A percentile compares a stretch with the other conserved stretches of the same genome.
Conservation (phyloP, 2,113 vertebrate genomes). For the Pseudopipra pipra region DNA sequence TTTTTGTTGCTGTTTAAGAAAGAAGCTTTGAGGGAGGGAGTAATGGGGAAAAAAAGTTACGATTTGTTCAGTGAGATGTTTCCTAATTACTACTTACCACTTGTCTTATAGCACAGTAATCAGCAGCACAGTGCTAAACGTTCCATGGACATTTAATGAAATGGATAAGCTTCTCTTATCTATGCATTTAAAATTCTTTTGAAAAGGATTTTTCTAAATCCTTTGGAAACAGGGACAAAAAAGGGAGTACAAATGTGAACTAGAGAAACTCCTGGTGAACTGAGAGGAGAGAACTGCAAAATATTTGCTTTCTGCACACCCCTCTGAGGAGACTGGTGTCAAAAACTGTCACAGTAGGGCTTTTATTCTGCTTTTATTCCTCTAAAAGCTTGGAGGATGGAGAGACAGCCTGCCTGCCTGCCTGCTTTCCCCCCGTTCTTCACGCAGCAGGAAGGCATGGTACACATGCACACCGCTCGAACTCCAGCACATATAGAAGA, state of each 20-base stretch:
- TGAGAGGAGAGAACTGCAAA: neutral
- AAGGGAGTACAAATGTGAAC: neutral
- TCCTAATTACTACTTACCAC: neutral
- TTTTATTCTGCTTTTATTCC: neutral
- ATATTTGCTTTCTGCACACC: neutral
- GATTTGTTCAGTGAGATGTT: neutral
- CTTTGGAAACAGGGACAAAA: neutral
- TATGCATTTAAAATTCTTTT: neutral
- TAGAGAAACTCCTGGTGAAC: neutral
- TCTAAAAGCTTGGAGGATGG: neutral
- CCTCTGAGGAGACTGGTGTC: neutral
- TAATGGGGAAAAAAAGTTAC: neutral
- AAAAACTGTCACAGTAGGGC: neutral
- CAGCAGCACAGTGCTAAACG: neutral
- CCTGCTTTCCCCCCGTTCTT: neutral
- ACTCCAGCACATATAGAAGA: neutral
- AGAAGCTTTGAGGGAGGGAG: neutral
- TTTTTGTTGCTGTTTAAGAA: neutral
- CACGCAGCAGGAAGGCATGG: neutral
- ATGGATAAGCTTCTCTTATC: neutral
- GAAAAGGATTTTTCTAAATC: neutral
- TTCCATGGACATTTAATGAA: neutral
- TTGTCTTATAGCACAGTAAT: neutral
- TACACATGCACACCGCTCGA: fast-evolving
- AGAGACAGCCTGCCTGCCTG: neutral